phyloP scores from a whole-genome alignment of 2,888 invertebrate species.

The Leptopterna dolabrata region DNA sequence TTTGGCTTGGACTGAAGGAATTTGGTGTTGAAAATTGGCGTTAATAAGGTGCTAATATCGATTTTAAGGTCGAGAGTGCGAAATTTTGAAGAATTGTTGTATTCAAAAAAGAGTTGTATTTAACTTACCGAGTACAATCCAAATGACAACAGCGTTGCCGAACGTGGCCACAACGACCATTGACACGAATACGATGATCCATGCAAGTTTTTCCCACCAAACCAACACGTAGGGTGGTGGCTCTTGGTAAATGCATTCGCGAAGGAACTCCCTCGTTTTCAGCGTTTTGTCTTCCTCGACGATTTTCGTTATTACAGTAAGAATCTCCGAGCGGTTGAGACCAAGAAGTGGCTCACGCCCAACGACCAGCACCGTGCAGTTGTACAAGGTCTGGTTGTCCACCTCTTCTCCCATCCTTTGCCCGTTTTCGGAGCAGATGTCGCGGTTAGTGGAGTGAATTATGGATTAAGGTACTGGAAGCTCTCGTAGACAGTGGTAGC shows the following conservation, averaged over 20 bases:
- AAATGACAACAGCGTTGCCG: slow-evolving; percentile 72
- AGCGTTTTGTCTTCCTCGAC: slow-evolving; percentile 42
- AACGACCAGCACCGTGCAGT: slow-evolving; percentile 59
- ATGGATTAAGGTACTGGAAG: neutral
- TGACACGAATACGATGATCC: slow-evolving; percentile 63
- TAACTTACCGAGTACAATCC: slow-evolving; percentile 70
- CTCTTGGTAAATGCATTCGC: slow-evolving; percentile 66
- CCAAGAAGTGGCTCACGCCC: slow-evolving; percentile 56
- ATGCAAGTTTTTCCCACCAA: slow-evolving; percentile 66
- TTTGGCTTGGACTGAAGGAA: too few species aligned
- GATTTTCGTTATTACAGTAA: slow-evolving; percentile 54
- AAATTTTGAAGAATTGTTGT: too few species aligned
- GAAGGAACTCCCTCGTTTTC: slow-evolving; percentile 48
- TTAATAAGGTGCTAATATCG: too few species aligned
- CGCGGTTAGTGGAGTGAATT: neutral
- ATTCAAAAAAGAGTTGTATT: neutral
- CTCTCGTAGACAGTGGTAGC: neutral
- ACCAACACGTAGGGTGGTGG: slow-evolving; percentile 71
- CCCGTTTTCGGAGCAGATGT: neutral
- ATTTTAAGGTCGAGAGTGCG: too few species aligned
- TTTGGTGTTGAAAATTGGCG: too few species aligned
- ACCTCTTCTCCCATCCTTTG: slow-evolving; percentile 44
- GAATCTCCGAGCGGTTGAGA: slow-evolving; percentile 59
- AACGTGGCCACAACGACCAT: slow-evolving; percentile 64
- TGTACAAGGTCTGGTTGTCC: slow-evolving; percentile 59